Conservation (phyloP, 2,888 invertebrate species). For the Agrotis exclamationis region DNA sequence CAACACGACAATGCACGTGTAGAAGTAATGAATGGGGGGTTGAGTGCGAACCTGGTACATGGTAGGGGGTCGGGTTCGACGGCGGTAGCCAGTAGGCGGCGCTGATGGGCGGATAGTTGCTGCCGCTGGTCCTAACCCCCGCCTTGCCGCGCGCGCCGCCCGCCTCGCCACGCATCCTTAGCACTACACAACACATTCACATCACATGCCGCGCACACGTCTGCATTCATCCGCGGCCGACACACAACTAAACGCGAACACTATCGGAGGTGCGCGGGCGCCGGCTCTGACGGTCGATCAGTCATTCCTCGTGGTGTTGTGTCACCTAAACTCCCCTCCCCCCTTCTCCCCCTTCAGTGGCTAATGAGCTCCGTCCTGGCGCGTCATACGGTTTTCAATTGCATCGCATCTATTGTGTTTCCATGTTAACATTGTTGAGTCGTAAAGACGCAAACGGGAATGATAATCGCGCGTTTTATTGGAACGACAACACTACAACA, state of each 20-base stretch:
- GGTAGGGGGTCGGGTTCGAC: conserved; percentile 95
- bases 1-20: conserved; percentile 52
- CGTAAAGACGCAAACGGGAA: conserved; percentile 52
- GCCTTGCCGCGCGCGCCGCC: conserved; percentile 88
- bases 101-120: conserved; percentile 95
- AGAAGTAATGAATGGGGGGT: conserved; percentile 52
- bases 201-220: conserved; percentile 81
- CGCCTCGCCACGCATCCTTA: conserved; percentile 89
- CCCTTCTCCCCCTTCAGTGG: conserved; percentile 70
- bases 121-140: conserved; percentile 77
- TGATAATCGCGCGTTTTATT: conserved; percentile 52
- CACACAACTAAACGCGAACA: conserved; percentile 81
- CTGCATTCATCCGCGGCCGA: conserved; percentile 86
- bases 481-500: conserved; percentile 14
- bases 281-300: conserved; percentile 85
- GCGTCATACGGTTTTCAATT: conserved; percentile 67
- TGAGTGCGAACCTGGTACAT: conserved; percentile 94
- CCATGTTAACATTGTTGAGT: conserved; percentile 52
- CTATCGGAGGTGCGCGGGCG: conserved; percentile 86
- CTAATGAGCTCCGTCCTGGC: conserved; percentile 87
- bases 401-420: conserved; percentile 62
- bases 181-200: conserved; percentile 84
- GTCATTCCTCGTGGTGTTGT: conserved; percentile 85
- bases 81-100: conserved; percentile 96
- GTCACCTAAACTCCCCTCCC: conserved; percentile 77